Percentiles rank a stretch among this genome's conserved stretches.
phyloP scores from a whole-genome alignment of 2,797 vertebrate species.

The Cetoscarus ocellatus region DNA sequence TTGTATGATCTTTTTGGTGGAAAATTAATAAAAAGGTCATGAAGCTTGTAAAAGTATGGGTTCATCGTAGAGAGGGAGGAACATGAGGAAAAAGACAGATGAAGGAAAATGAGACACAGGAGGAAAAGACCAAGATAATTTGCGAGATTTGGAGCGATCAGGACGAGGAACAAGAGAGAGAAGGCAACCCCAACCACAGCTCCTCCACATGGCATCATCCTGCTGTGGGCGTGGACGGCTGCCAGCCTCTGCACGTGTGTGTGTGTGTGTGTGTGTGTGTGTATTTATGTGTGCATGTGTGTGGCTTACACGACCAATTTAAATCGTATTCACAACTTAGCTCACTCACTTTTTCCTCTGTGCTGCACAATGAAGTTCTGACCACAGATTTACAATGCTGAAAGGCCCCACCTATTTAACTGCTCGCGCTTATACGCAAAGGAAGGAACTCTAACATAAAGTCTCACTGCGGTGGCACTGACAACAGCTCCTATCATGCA shows the following conservation, averaged over 20 bases:
- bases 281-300: constrained; percentile 17
- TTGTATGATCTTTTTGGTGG: constrained; percentile 41
- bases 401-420: constrained; percentile 66
- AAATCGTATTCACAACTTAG: constrained; percentile 51
- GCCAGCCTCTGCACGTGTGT: constrained; percentile 32
- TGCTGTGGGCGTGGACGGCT: constrained; percentile 35
- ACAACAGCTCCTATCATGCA: constrained; percentile 25
- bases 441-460: constrained; percentile 6
- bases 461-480: constrained; percentile 17
- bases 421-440: constrained; percentile 37
- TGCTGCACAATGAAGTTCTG: constrained; percentile 31
- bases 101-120: constrained; percentile 28
- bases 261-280: constrained; percentile 17
- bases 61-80: constrained; percentile 6
- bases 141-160: constrained; percentile 8
- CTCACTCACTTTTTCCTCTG: constrained; percentile 59
- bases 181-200: constrained; percentile 18
- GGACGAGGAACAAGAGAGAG: constrained; percentile 3
- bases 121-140: constrained; percentile 8
- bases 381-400: constrained; percentile 60
- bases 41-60: constrained; percentile 26
- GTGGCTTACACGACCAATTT: constrained; percentile 29
- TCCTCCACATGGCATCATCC: constrained; percentile 38
- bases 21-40: constrained; percentile 26
- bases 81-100: background rate